These are phyloP conservation scores for Pagrus major DNA, from an alignment of 2,113 vertebrate species.

Conservation along the genomic window DNA sequence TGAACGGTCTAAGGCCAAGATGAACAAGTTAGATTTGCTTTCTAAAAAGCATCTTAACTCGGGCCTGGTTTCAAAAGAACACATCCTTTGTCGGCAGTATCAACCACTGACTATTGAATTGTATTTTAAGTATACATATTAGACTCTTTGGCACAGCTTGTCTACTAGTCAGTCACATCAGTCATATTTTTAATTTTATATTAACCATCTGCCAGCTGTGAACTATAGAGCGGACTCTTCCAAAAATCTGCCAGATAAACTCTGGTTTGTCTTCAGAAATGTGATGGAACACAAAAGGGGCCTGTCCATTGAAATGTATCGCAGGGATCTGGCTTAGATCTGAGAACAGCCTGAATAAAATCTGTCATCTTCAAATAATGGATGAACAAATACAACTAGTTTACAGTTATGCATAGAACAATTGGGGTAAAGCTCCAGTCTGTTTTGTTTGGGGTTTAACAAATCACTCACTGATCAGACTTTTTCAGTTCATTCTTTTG, in stretches of 20 bases:
- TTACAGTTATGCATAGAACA: neutral
- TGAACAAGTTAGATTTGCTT: no score
- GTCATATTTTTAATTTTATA: neutral
- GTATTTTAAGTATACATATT: neutral
- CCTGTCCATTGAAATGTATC: neutral
- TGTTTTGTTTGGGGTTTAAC: neutral
- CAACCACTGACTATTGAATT: neutral
- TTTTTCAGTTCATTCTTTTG: neutral
- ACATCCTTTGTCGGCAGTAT: accelerated
- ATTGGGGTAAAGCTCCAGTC: neutral
- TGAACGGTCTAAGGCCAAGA: neutral
- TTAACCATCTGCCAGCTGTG: neutral
- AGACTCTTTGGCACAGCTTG: neutral
- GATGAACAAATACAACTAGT: neutral
- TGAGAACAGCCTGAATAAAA: neutral
- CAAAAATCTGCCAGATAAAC: neutral
- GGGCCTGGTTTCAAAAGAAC: neutral
- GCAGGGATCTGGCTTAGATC: neutral
- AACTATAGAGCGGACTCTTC: neutral
- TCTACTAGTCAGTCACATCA: neutral
- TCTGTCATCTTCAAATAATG: neutral
- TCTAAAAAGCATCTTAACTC: neutral
- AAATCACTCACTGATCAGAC: neutral
- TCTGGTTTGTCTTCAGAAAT: neutral
- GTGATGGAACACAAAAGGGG: neutral